phyloP scores from a whole-genome alignment of 1,140 invertebrate genomes.

The Cyclargus thomasi region DNA sequence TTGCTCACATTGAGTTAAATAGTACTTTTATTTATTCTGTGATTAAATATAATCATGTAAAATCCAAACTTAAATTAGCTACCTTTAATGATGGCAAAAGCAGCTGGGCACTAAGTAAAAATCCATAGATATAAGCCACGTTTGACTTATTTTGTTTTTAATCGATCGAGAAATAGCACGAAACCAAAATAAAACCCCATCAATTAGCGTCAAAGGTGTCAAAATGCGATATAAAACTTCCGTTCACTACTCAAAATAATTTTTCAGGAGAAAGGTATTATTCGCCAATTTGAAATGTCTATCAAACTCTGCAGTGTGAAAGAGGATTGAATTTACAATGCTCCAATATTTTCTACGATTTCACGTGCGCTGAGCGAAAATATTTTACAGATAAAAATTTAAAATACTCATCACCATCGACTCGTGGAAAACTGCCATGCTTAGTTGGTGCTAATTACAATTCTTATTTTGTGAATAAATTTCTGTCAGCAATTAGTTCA shows the following conservation, averaged over 20 bases:
- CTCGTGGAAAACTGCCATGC: no score
- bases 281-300: constrained; percentile 35
- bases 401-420: neutral
- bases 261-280: constrained; percentile 32
- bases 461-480: no score
- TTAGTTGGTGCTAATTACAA: neutral
- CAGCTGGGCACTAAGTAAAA: no score
- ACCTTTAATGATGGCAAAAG: no score
- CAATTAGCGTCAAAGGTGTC: neutral
- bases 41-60: no score
- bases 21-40: no score
- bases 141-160: neutral
- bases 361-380: neutral
- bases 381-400: neutral
- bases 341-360: constrained; percentile 7
- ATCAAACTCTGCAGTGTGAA: constrained; percentile 23
- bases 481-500: no score
- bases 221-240: constrained; percentile 28
- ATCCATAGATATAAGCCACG: neutral
- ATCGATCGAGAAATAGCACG: neutral
- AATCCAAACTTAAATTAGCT: no score
- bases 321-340: constrained; percentile 5
- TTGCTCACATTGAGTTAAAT: no score
- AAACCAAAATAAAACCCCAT: neutral
- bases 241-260: constrained; percentile 31